phyloP scores from a whole-genome alignment of 2,113 vertebrate species.

The Polyodon spathula region DNA sequence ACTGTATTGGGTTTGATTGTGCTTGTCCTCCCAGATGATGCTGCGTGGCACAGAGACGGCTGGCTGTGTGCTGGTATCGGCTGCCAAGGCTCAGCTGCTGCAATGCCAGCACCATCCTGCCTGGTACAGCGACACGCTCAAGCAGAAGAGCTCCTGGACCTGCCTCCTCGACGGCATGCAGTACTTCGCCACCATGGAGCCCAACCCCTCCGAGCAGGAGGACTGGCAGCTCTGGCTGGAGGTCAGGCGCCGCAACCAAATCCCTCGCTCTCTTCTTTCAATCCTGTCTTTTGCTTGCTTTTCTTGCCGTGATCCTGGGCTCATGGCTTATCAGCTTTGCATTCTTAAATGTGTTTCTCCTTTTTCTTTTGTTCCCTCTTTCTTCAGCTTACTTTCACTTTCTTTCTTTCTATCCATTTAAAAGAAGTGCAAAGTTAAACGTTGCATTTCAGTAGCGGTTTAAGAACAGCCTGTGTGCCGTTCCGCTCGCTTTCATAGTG shows the following conservation, averaged over 20 bases:
- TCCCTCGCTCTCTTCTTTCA: neutral
- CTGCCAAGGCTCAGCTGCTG: constrained; percentile 86
- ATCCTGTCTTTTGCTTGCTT: too few species aligned
- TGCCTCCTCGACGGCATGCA: constrained; percentile 95
- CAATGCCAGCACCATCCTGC: constrained; percentile 92
- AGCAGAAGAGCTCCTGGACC: constrained; percentile 96
- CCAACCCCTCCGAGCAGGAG: constrained; percentile 74
- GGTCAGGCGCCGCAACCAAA: constrained; percentile 51
- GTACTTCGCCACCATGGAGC: constrained; percentile 95
- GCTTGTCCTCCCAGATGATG: constrained; percentile 70
- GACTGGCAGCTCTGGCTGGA: constrained; percentile 89
- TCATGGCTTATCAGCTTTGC: too few species aligned
- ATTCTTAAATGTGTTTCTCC: too few species aligned
- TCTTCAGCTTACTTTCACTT: too few species aligned
- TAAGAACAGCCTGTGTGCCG: too few species aligned
- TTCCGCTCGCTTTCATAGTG: too few species aligned
- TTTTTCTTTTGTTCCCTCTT: too few species aligned
- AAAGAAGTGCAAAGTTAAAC: too few species aligned
- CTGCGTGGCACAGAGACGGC: constrained; percentile 87
- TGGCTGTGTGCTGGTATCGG: constrained; percentile 90
- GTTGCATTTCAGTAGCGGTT: too few species aligned
- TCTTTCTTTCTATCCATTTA: too few species aligned
- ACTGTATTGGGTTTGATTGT: neutral
- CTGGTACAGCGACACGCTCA: constrained; percentile 90
- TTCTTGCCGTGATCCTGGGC: too few species aligned